These are phyloP conservation scores for Lepidurus couesii DNA, from an alignment of 1,140 invertebrate genomes.

Conservation along the genomic window DNA sequence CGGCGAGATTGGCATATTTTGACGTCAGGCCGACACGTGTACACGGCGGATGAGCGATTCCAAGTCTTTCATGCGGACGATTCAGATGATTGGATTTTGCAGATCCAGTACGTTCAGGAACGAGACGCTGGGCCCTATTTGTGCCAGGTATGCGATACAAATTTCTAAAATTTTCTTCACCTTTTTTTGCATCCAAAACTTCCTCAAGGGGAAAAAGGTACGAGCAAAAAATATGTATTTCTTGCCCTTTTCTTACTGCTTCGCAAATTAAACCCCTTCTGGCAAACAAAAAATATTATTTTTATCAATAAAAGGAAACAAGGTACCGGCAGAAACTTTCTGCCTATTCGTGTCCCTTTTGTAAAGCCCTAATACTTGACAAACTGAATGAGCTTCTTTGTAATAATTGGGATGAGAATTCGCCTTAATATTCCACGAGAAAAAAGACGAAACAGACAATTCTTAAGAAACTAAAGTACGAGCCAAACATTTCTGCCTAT, in stretches of 20 bases:
- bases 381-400: no score
- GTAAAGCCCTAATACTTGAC: no score
- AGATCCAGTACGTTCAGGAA: slow-evolving; percentile 78
- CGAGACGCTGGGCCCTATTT: slow-evolving; percentile 79
- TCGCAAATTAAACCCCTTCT: not conserved
- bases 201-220: not conserved
- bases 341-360: no score
- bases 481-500: no score
- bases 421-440: no score
- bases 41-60: slow-evolving; percentile 86
- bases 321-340: no score
- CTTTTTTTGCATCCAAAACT: not conserved
- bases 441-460: no score
- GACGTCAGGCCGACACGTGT: slow-evolving; percentile 72
- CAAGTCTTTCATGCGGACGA: slow-evolving; percentile 24
- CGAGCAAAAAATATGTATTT: not conserved
- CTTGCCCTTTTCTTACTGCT: not conserved
- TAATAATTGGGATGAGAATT: no score
- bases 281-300: no score
- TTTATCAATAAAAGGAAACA: no score
- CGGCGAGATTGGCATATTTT: slow-evolving; percentile 85
- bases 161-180: not conserved
- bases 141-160: slow-evolving; percentile 46
- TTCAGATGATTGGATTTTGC: slow-evolving; percentile 78
- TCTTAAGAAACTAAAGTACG: no score